Percentiles rank a stretch among this genome's conserved stretches.
Evolutionary conservation across 2,113 vertebrate genomes (phyloP).

Genomic region (Parus major): DNA sequence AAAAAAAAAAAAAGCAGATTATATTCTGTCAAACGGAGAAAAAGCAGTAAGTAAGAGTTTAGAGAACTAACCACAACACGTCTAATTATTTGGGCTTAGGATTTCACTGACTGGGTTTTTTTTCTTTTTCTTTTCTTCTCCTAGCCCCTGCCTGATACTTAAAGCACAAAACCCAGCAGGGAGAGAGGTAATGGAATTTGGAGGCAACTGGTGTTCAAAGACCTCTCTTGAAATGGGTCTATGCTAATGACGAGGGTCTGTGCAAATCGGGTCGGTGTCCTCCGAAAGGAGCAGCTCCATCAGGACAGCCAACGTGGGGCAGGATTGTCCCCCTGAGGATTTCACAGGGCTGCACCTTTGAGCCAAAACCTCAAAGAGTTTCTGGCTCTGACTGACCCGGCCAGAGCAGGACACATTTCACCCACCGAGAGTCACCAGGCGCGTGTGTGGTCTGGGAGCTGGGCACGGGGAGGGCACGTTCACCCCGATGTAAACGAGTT

Average conservation of each 20-base stretch:
- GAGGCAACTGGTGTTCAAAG: constrained; percentile 59
- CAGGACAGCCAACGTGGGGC: not conserved
- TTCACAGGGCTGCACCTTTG: not conserved
- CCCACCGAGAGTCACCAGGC: fast-evolving
- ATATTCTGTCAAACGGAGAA: constrained; percentile 18
- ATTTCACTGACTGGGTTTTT: constrained; percentile 18
- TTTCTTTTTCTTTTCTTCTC: constrained; percentile 42
- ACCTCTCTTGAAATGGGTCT: constrained; percentile 14
- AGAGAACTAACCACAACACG: constrained; percentile 27
- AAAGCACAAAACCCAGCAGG: constrained; percentile 63
- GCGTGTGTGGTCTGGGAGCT: not conserved
- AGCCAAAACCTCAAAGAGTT: constrained; percentile 35
- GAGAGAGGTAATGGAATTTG: constrained; percentile 61
- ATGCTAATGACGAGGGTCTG: not conserved
- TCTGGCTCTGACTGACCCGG: not conserved
- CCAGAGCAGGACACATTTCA: not conserved
- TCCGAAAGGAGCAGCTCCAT: not conserved
- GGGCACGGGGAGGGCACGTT: not conserved
- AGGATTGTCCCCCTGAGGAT: not conserved
- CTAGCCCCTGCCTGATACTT: constrained; percentile 30
- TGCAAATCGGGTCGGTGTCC: not conserved
- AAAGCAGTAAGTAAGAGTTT: constrained; percentile 29
- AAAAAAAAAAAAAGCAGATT: not conserved
- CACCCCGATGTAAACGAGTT: not conserved
- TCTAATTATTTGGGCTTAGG: constrained; percentile 48